Percentiles rank a stretch among this genome's conserved stretches.
phyloP scores from a whole-genome alignment of 2,113 vertebrate genomes.

The Uria lomvia region DNA sequence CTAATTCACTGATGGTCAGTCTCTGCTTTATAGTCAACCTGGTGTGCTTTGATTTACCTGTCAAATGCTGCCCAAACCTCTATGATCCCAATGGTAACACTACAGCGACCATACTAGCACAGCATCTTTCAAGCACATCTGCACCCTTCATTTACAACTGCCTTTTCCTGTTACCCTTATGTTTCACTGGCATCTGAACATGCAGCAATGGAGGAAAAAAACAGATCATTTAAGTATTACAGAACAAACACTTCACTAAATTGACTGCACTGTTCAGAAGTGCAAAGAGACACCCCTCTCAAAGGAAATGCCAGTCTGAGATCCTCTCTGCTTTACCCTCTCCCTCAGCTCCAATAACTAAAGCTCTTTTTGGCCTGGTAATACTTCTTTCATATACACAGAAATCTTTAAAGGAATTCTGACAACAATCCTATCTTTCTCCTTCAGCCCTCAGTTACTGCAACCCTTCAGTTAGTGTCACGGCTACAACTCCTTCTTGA shows the following conservation, averaged over 20 bases:
- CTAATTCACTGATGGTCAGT: not conserved
- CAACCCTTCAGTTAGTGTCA: not conserved
- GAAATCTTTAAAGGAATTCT: not conserved
- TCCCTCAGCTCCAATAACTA: not conserved
- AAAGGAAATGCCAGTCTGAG: not conserved
- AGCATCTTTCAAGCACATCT: not conserved
- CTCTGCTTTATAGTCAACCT: not conserved
- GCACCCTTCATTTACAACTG: not conserved
- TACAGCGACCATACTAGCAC: not conserved
- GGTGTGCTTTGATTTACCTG: not conserved
- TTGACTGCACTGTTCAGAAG: not conserved
- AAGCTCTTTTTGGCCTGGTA: not conserved
- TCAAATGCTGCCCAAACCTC: not conserved
- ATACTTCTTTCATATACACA: not conserved
- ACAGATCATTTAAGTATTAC: not conserved
- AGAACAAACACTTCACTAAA: not conserved
- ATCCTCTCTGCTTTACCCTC: not conserved
- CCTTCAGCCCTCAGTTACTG: not conserved
- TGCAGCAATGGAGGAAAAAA: not conserved
- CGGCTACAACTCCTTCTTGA: not conserved
- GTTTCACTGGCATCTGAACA: not conserved
- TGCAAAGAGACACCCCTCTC: not conserved
- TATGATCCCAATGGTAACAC: not conserved
- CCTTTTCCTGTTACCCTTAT: not conserved
- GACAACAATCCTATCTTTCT: not conserved